phyloP scores from a whole-genome alignment of 2,113 vertebrate genomes.

The Heterochromis multidens region DNA sequence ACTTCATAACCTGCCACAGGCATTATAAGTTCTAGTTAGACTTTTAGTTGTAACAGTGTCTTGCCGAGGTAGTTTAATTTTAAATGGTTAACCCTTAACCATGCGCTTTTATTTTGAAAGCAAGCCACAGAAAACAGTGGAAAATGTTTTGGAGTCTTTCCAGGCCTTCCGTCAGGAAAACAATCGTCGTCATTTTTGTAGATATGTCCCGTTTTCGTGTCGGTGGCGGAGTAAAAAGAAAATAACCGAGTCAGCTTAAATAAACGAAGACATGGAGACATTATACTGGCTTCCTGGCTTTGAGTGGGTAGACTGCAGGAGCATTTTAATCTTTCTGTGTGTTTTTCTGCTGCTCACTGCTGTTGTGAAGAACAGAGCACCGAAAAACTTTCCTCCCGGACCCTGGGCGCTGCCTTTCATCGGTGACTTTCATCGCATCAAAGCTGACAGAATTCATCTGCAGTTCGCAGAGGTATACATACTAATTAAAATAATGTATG shows the following conservation, averaged over 20 bases:
- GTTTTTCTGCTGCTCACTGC: constrained; percentile 67
- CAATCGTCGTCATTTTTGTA: background rate
- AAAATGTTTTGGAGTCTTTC: background rate
- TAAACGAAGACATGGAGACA: background rate
- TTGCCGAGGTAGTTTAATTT: background rate
- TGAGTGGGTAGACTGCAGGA: background rate
- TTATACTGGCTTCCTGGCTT: background rate
- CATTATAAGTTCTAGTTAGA: no score
- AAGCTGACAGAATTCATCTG: background rate
- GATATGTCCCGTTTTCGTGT: rapidly evolving
- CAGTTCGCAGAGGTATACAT: background rate
- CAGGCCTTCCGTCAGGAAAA: rapidly evolving
- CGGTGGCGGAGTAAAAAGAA: background rate
- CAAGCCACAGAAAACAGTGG: background rate
- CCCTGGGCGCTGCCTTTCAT: constrained; percentile 42
- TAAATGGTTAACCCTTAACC: background rate
- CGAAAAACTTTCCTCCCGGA: constrained; percentile 73
- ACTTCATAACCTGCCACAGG: background rate
- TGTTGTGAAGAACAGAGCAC: constrained; percentile 59
- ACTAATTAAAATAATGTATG: background rate
- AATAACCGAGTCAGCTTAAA: background rate
- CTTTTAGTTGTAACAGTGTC: background rate
- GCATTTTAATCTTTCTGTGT: constrained; percentile 56
- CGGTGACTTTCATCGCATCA: background rate
- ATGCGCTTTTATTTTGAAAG: background rate